Base-by-base conservation (phyloP, 2,113 vertebrate genomes). In the Piliocolobus tephrosceles region DNA sequence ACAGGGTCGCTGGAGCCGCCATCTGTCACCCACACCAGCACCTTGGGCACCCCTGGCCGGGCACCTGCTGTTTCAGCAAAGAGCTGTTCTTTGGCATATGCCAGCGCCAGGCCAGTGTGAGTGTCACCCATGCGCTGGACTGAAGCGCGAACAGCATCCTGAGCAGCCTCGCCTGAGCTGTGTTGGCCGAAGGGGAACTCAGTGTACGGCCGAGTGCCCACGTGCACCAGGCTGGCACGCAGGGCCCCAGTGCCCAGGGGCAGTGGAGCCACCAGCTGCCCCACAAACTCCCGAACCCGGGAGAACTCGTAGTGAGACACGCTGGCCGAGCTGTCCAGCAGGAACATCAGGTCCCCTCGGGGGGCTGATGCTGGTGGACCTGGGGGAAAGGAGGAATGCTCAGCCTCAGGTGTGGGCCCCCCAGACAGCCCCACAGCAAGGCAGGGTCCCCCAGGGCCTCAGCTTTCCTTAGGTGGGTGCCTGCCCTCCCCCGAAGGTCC, bases 21-120 rank as follows among this genome's bases (percentile, higher is more conserved):
- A 0, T 99, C 99, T 0, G 99, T 99, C 97, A 99, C 98, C 99
- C 99, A 99, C 72, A 99, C 98, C 98, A 99, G 97, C 14, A 99
- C 99, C 93, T 99, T 99, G 5, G 99, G 99, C 13, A 99, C 99
- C 0, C 98, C 99, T 0, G 96, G 94, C 52, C 99, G 98, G 81
- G 99, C 99, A 0, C 95, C 98, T 0, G 97, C 99, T 64, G 20
- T 70, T 2, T 97, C n/a, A 0, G 98, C 98, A 98, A 99, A 98
- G 97, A 99, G 97, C 79, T 98, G 95, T 8, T 99, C 98, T 92
- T 98, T 99, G 86, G 99, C 99, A 0, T 98, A 98, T 32, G 98
- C 97, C 92, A 99, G 98, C 0, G 99, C 99, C 17, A 98, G 98
- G 84, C 99, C 99, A 0, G 99, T 99, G 98, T 99, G 99, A 79